Base-by-base conservation (phyloP, 2,113 vertebrate genomes). In the Mesitornis unicolor region DNA sequence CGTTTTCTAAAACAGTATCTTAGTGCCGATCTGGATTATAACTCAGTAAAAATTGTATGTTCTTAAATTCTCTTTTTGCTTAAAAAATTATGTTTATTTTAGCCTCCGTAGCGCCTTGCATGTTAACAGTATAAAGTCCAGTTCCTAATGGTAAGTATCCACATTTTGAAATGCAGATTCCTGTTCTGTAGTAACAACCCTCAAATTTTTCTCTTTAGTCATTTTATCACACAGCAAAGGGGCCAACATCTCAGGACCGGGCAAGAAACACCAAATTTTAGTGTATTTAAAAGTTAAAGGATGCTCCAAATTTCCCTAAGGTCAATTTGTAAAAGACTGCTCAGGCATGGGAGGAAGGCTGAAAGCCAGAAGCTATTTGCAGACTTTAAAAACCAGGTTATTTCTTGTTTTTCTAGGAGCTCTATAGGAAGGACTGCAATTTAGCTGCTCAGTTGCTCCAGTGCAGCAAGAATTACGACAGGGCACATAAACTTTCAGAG, bases 341-440 rank as follows among this genome's bases (percentile, higher is more conserved):
- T 65, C 13, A 48, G 59, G n/a, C 51, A n/a, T 36, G 45, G 21
- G 21, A 79, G 31, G 63, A 84, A 78, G 40, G 65, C 56, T 87
- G 38, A 93, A 93, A 91, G 59, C 20, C 59, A 63, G 7, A 59
- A 76, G 33, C 11, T 21, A 18, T 64, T 54, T 90, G 38, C 60
- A 89, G 26, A 51, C 60, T 87, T 45, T 31, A 42, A 95, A 96
- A 28, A 89, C 73, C 22, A 76, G 3, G 59, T 42, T 93, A 9
- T 91, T 81, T 90, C 96, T 87, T 95, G 71, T 91, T 97, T 94
- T 98, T 97, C 35, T 96, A 99, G 99, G 99, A 99, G 73, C 97
- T 99, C 93, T 99, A 99, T 97, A 99, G 99, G 96, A 99, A 99
- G 98, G 99, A 99, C 98, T 99, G 99, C 98, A 99, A 99, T 96